Evolutionary conservation across 2,888 invertebrate genomes (phyloP).

Genomic region (Phasia obesa): DNA sequence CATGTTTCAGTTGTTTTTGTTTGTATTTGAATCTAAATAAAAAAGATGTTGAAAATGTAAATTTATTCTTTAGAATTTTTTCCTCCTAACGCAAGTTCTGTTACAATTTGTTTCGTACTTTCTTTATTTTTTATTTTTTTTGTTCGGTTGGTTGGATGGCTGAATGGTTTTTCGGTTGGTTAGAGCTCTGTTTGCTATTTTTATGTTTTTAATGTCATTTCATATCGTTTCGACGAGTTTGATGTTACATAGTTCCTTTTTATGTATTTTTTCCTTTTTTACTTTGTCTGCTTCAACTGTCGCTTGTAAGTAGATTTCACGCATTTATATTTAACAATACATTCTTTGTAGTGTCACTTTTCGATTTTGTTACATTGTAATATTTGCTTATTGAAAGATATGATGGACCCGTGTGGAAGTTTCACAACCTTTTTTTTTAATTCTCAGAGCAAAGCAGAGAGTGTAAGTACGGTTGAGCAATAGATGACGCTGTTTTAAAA

Average conservation of each 20-base stretch:
- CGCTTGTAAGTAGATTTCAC: constrained; percentile 61
- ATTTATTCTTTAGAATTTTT: constrained; percentile 62
- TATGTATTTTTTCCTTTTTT: constrained; percentile 27
- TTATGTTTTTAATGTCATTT: constrained; percentile 45
- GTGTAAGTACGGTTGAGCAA: too few species aligned
- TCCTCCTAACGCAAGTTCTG: constrained; percentile 46
- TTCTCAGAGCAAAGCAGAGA: too few species aligned
- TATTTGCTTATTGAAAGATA: background rate
- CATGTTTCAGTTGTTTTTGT: background rate
- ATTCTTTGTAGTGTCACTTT: constrained; percentile 20
- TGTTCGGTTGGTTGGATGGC: background rate
- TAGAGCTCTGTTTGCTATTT: constrained; percentile 18
- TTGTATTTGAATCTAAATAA: background rate
- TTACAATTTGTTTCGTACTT: constrained; percentile 9
- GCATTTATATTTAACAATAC: constrained; percentile 54
- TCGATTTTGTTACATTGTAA: constrained; percentile 4
- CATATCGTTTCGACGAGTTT: constrained; percentile 41
- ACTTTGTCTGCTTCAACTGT: constrained; percentile 48
- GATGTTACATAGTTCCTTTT: constrained; percentile 46
- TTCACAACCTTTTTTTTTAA: too few species aligned
- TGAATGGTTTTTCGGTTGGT: constrained; percentile 16
- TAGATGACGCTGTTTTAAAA: too few species aligned
- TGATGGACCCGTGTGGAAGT: background rate
- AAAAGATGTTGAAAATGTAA: constrained; percentile 53
- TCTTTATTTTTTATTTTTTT: constrained; percentile 12